Evolutionary conservation across 2,888 invertebrate species (phyloP), one percentile per base, ranked within the genome.

Genomic region (Andrena fulva): DNA sequence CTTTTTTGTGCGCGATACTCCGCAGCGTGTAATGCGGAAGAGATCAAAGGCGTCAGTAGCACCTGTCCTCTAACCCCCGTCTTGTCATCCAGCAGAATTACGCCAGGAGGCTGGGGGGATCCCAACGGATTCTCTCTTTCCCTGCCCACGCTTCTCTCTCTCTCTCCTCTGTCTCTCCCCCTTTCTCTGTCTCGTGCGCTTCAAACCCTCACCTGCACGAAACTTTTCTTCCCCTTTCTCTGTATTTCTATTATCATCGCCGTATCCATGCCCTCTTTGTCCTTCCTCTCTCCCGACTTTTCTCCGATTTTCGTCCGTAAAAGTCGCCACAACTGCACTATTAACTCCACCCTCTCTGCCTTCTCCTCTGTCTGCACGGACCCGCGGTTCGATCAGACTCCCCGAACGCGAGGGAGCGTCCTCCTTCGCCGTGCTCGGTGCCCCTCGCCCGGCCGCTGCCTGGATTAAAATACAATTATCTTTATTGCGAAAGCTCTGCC

Each of bases 1-100:
- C 91, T 90, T 90, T 92, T 92, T 92, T 90, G 90, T 89, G 82
- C 77, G 89, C 87, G 88, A 88, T 90, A 89, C 91, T 89, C 89
- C 82, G 86, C 86, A 88, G 91, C 90, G 89, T 92, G 92, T 93
- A 93, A 92, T 90, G 89, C 90, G 91, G 90, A 91, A 91, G 92
- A 94, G 94, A 94, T 94, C 94, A 94, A 94, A 94, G 94, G 94
- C 93, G 94, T 94, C 94, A 94, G 92, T 93, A 93, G 93, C 94
- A 94, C 94, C 94, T 94, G 94, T 93, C 93, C 93, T 92, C 91
- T 90, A 92, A 92, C 89, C 91, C 91, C 90, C 90, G 90, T 91
- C 92, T 92, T 92, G 93, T 93, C 93, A 93, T 93, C 92, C 91
- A 87, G 89, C 88, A 89, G 91, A 90, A 92, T 92, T 92, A 90